phyloP scores from a whole-genome alignment of 2,888 invertebrate genomes.

The Aethes cnicana region DNA sequence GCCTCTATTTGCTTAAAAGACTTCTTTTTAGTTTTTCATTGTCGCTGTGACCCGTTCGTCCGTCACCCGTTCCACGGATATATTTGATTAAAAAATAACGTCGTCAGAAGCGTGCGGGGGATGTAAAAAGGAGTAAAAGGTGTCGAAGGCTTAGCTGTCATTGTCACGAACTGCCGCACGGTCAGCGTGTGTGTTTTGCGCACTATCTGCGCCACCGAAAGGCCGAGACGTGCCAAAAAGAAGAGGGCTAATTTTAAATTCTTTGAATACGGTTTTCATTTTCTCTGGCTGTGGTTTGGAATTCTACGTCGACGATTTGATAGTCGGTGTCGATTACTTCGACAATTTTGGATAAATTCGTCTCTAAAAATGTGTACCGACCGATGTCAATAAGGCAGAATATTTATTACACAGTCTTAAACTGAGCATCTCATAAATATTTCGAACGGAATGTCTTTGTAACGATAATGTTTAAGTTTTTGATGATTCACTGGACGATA shows the following conservation, averaged over 20 bases:
- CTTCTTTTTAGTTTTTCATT: conserved; percentile 78
- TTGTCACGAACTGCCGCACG: conserved; percentile 69
- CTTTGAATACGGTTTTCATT: conserved; percentile 28
- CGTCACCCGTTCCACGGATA: conserved; percentile 80
- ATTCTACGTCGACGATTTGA: conserved; percentile 1
- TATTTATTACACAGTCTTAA: too few relatives aligned
- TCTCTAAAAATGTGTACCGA: too few relatives aligned
- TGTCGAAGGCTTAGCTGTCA: conserved; percentile 74
- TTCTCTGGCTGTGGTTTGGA: not conserved
- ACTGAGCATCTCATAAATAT: too few relatives aligned
- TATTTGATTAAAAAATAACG: conserved; percentile 84
- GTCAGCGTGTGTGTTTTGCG: conserved; percentile 62
- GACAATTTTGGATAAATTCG: too few relatives aligned
- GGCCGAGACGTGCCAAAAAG: conserved; percentile 42
- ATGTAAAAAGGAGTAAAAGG: conserved; percentile 73
- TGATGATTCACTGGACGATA: too few relatives aligned
- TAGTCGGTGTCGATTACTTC: conserved; percentile 2
- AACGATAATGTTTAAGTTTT: too few relatives aligned
- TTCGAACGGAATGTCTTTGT: too few relatives aligned
- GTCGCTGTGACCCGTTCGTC: conserved; percentile 78
- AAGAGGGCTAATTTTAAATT: conserved; percentile 26
- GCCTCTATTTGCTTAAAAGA: conserved; percentile 82
- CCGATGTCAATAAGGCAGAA: too few relatives aligned
- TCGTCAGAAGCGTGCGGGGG: conserved; percentile 72
- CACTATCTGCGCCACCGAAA: conserved; percentile 70